Percentiles rank a stretch among this genome's conserved stretches.
Evolutionary conservation across 2,888 invertebrate species (phyloP).

Genomic region (Pherbina coryleti): DNA sequence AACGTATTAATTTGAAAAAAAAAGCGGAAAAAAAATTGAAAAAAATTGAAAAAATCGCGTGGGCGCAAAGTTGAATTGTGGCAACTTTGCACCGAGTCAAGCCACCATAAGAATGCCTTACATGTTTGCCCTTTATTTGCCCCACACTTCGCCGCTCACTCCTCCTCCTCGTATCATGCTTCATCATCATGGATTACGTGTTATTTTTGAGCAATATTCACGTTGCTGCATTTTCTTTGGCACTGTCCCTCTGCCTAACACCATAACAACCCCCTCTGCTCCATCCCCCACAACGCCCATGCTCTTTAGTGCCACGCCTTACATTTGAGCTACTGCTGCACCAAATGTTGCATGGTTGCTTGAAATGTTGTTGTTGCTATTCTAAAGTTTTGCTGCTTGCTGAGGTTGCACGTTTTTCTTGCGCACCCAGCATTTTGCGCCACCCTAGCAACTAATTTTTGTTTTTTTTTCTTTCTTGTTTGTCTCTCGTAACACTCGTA

Average conservation of each 20-base stretch:
- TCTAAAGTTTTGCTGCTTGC: too few species aligned
- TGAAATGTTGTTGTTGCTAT: not conserved
- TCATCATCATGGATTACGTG: not conserved
- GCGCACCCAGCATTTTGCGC: not conserved
- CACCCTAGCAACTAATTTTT: not conserved
- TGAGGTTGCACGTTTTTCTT: not conserved
- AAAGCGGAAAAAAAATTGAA: too few species aligned
- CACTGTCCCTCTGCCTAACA: not conserved
- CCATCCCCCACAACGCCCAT: not conserved
- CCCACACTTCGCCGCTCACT: not conserved
- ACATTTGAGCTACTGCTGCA: constrained; percentile 4
- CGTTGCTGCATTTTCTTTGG: not conserved
- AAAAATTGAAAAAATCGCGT: not conserved
- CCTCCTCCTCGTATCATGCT: not conserved
- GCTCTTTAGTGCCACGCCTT: not conserved
- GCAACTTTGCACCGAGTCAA: not conserved
- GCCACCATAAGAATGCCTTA: too few species aligned
- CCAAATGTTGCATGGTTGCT: not conserved
- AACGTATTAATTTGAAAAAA: too few species aligned
- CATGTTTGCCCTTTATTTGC: not conserved
- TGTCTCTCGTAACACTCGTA: not conserved
- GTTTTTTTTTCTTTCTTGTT: not conserved
- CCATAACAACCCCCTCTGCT: too few species aligned
- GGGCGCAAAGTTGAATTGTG: not conserved
- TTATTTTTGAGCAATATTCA: not conserved